Conservation (phyloP, 2,797 vertebrate species). For the Protosalanx chinensis region DNA sequence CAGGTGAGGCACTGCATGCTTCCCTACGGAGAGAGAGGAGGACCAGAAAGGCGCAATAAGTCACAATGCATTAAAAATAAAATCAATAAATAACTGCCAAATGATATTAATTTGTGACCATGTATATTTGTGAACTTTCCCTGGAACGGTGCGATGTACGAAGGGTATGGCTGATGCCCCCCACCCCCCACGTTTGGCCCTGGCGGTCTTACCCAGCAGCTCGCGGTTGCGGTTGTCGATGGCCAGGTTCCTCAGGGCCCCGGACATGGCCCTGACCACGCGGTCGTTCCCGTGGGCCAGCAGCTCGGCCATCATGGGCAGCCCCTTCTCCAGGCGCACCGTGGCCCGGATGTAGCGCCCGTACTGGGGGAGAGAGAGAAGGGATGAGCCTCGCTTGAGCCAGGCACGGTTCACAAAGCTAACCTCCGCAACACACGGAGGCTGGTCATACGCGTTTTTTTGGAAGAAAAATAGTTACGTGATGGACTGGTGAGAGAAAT, state of each 20-base stretch:
- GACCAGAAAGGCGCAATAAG: too few species aligned
- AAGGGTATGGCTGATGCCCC: too few species aligned
- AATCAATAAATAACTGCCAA: too few species aligned
- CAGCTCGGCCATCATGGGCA: conserved; percentile 92
- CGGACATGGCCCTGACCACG: conserved; percentile 91
- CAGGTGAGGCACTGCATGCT: conserved; percentile 88
- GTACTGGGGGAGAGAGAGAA: conserved; percentile 69
- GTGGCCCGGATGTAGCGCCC: conserved; percentile 88
- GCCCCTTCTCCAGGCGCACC: conserved; percentile 91
- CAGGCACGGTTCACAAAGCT: too few species aligned
- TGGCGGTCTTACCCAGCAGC: conserved; percentile 81
- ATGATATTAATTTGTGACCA: neutral
- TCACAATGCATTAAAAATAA: too few species aligned
- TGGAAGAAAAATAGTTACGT: too few species aligned
- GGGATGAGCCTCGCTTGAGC: neutral
- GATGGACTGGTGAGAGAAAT: too few species aligned
- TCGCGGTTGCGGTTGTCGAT: conserved; percentile 91
- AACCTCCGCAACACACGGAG: too few species aligned
- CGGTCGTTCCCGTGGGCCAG: conserved; percentile 85
- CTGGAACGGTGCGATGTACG: neutral
- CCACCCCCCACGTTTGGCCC: neutral
- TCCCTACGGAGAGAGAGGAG: conserved; percentile 68
- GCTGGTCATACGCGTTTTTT: too few species aligned
- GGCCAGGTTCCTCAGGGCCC: conserved; percentile 91
- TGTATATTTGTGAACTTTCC: neutral